Conservation (phyloP, 2,888 invertebrate species). For the Amphimallon solstitiale region DNA sequence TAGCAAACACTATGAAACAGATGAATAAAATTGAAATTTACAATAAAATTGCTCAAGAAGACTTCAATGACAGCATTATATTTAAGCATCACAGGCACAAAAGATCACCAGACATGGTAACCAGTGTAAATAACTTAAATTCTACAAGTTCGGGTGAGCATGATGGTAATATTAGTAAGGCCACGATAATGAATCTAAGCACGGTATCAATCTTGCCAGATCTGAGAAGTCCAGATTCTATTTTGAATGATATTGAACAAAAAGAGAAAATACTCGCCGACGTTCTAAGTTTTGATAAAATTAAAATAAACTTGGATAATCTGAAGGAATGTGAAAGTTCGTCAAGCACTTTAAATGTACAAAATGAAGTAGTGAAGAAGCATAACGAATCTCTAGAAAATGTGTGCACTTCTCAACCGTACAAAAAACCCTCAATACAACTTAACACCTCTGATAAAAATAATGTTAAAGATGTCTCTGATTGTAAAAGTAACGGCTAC, state of each 20-base stretch:
- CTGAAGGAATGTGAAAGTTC: constrained; percentile 32
- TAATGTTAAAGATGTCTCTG: not conserved
- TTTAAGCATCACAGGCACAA: constrained; percentile 70
- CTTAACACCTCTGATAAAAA: not conserved
- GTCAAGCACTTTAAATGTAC: constrained; percentile 1
- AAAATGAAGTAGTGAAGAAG: not conserved
- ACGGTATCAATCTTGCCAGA: constrained; percentile 64
- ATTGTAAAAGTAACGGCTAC: constrained; percentile 2
- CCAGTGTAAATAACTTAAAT: constrained; percentile 52
- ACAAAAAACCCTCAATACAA: too few relatives aligned
- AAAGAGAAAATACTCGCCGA: constrained; percentile 79
- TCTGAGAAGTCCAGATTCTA: constrained; percentile 71
- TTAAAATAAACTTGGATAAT: constrained; percentile 50
- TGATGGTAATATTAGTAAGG: constrained; percentile 53
- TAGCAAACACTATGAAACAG: constrained; percentile 52
- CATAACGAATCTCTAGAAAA: not conserved
- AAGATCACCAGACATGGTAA: constrained; percentile 54
- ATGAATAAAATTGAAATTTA: constrained; percentile 70
- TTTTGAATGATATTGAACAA: constrained; percentile 76
- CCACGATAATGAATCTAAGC: constrained; percentile 65
- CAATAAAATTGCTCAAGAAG: constrained; percentile 77
- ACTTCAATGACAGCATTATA: constrained; percentile 76
- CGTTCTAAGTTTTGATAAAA: constrained; percentile 70
- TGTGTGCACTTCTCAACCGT: not conserved
- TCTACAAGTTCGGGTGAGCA: constrained; percentile 58